Evolutionary conservation across 2,888 invertebrate species (phyloP), one percentile per base, ranked within the genome.

Genomic region (Hypsopygia costalis): DNA sequence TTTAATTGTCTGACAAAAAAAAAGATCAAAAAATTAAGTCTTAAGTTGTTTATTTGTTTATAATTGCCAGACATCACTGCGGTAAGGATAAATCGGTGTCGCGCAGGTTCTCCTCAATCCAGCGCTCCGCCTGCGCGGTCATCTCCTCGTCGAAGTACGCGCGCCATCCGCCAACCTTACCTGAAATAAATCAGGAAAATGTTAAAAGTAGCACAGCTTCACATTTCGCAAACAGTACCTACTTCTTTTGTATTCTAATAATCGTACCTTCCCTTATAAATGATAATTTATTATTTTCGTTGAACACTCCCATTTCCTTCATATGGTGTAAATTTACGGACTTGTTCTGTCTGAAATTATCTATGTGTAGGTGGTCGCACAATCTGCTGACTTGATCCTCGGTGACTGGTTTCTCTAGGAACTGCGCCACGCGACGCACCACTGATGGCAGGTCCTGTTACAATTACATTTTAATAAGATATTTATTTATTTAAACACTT

Each of bases 271-370:
- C 51, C 38, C 60, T 46, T 4, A 62, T 46, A 20, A 62, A 16
- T 16, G 16, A 3, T 2, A 4, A 62, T 0, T 34, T 12, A 33
- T 52, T 52, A 0, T 22, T 33, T 11, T 41, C 21, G 8, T 43
- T 25, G 1, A 51, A 28, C 1, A 51, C 12, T 1, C 51, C 49
- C 1, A 21, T 6, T 4, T 34, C 22, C 31, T 46, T 40, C 29
- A 48, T 1, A 0, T 36, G 42, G 5, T 47, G 41, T 0, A 22
- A 28, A 34, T 60, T 60, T 5, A 54, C 52, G 16, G 92, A 91
- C 12, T 91, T 86, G 74, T 95, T 96, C 3, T 91, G 83, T 41
- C 92, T 91, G 80, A 97, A 96, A 58, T 91, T 93, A 8, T 92
- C 87, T 47, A 97, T 93, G 51, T 91, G 87, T 46, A 95, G 89